Evolutionary conservation across 2,888 invertebrate genomes (phyloP).

Genomic region (Empis livida): DNA sequence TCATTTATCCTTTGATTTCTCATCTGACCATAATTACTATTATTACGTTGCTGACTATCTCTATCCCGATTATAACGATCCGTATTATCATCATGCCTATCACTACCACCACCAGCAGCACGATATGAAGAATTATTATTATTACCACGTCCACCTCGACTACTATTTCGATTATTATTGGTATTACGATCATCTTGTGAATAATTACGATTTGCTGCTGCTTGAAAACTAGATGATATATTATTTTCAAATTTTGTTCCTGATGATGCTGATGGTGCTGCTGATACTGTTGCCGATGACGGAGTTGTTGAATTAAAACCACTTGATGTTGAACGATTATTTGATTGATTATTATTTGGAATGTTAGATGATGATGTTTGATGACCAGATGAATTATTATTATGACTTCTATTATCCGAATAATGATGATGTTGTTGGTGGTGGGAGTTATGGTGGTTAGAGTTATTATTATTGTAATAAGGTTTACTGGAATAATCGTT

Average conservation of each 20-base stretch:
- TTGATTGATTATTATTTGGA: constrained; percentile 9
- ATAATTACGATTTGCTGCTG: constrained; percentile 18
- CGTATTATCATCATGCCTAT: not conserved
- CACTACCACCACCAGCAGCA: constrained; percentile 7
- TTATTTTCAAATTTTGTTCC: constrained; percentile 33
- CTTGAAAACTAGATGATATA: constrained; percentile 31
- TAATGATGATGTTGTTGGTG: constrained; percentile 8
- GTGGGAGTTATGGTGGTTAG: not conserved
- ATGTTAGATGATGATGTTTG: constrained; percentile 2
- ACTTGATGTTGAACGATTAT: constrained; percentile 11
- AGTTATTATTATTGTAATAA: not conserved
- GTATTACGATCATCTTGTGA: constrained; percentile 13
- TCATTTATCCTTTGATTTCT: constrained; percentile 2
- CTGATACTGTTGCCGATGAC: constrained; percentile 3
- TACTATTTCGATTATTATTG: constrained; percentile 3
- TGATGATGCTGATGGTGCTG: constrained; percentile 4
- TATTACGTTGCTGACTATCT: constrained; percentile 7
- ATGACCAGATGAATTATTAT: constrained; percentile 2
- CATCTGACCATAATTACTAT: constrained; percentile 1
- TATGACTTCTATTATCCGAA: constrained; percentile 6
- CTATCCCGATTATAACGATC: not conserved
- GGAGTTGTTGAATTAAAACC: no score
- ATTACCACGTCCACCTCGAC: constrained; percentile 12
- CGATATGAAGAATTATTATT: constrained; percentile 8
- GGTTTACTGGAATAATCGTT: not conserved